These are phyloP conservation scores for Nymphalis urticae DNA, from an alignment of 2,888 invertebrate species.

Conservation along the genomic window DNA sequence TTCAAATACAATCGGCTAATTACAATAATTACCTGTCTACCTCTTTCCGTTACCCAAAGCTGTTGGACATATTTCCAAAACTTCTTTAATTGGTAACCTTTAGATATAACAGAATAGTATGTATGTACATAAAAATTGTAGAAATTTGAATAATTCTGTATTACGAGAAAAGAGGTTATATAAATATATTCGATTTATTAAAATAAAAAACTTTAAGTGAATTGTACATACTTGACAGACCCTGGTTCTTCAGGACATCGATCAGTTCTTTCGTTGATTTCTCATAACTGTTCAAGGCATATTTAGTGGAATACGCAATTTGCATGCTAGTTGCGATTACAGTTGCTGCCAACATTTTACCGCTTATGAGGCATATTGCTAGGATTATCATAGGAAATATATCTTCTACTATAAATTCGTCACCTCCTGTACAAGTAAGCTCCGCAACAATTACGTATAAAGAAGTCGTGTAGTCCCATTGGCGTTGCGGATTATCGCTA, in stretches of 20 bases:
- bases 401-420: constrained; percentile 60
- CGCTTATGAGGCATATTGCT: constrained; percentile 58
- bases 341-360: constrained; percentile 69
- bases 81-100: constrained; percentile 73
- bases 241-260: constrained; percentile 70
- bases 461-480: constrained; percentile 70
- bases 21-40: constrained; percentile 63
- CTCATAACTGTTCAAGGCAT: constrained; percentile 66
- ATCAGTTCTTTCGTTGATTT: constrained; percentile 60
- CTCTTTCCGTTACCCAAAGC: constrained; percentile 77
- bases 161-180: too few relatives aligned
- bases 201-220: neutral
- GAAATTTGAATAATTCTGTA: neutral
- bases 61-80: constrained; percentile 74
- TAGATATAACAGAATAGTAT: neutral
- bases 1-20: neutral
- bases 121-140: neutral
- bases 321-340: constrained; percentile 69
- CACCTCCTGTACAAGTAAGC: constrained; percentile 65
- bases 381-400: constrained; percentile 56
- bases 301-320: constrained; percentile 64
- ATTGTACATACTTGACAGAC: constrained; percentile 60
- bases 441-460: constrained; percentile 63
- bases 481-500: constrained; percentile 58
- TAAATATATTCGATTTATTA: too few relatives aligned